phyloP scores from a whole-genome alignment of 2,113 vertebrate genomes.

The Pterocles burchelli region DNA sequence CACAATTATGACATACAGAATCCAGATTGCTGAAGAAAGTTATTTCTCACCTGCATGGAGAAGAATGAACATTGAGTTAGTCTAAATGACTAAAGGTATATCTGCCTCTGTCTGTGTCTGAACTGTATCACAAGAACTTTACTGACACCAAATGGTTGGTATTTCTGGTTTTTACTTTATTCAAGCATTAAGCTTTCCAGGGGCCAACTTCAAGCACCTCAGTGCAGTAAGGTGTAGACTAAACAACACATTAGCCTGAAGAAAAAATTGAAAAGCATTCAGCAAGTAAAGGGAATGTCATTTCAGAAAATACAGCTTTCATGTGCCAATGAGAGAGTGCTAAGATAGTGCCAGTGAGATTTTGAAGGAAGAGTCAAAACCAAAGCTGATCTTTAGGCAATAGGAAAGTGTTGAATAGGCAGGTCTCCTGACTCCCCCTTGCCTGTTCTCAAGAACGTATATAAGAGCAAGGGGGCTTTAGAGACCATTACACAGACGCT shows the following conservation, averaged over 20 bases:
- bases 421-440: background rate
- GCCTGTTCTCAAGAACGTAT: background rate
- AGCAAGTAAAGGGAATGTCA: background rate
- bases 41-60: background rate
- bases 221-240: background rate
- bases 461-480: background rate
- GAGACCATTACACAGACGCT: background rate
- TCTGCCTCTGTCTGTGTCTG: background rate
- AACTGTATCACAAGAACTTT: background rate
- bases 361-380: background rate
- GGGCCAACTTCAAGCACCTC: background rate
- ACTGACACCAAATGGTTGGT: background rate
- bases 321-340: background rate
- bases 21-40: background rate
- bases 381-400: background rate
- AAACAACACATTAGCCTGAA: background rate
- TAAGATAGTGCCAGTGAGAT: background rate
- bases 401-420: background rate
- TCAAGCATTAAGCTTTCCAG: background rate
- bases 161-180: background rate
- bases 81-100: background rate
- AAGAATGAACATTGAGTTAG: background rate
- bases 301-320: background rate
- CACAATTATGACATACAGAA: background rate
- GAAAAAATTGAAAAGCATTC: background rate